Evolutionary conservation across 2,797 vertebrate genomes (phyloP), one percentile per base, ranked within the genome.

Genomic region (Cynopterus sphinx): DNA sequence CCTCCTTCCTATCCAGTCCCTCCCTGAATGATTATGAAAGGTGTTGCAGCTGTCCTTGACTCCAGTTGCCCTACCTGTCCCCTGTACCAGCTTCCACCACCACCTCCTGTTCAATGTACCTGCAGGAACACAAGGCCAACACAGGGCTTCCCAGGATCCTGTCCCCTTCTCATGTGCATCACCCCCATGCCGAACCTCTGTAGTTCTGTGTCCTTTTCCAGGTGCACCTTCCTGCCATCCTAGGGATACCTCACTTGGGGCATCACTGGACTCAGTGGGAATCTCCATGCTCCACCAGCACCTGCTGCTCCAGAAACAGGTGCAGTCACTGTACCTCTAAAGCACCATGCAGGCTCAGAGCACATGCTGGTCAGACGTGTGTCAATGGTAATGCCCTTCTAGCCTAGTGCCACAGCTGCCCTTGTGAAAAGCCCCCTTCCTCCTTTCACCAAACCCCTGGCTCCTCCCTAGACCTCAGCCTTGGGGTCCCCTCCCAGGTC

Each of bases 61-160:
- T 68, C 77, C 31, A 4, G 13, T 21, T 8, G 2, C 55, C 22
- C 13, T 1, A 36, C 17, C 0, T 0, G 8, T 33, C 5, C 53
- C 53, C 79, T 53, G 15, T 26, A 5, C 39, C 43, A 15, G 13
- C 31, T 86, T 46, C 53, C 1, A 13, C 36, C 7, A 2, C 59
- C 0, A 9, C 28, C 43, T 46, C 55, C 1, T 13, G 22, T 61
- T 61, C 71, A 51, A n/a, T 0, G 0, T 36, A 39, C 63, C 22
- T 33, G 24, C 10, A 31, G 79, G 16, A 33, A 46, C 59, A 15
- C 2, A 0, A 61, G 41, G 53, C 53, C 33, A 78, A 67, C 53
- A 41, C 3, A 1, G 36, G 41, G 33, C 3, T 28, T 71, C 33
- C 36, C 17, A 51, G 63, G 22, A 78, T 28, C 33, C 55, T 33